Evolutionary conservation across 1,140 invertebrate species (phyloP).

Genomic region (Dufourea novaeangliae): DNA sequence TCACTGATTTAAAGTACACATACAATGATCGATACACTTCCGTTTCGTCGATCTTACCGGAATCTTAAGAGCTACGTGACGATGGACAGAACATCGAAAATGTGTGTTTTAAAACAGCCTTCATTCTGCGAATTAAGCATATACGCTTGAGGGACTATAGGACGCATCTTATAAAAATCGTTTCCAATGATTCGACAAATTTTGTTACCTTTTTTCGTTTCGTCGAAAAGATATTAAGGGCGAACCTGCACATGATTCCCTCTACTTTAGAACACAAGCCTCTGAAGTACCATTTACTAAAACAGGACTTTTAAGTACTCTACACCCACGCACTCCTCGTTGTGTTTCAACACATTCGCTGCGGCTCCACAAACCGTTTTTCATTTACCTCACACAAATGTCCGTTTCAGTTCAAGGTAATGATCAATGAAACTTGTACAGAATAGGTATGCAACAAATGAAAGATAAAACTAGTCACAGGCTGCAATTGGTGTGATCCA

Average conservation of each 20-base stretch:
- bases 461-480: too few species aligned
- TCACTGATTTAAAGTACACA: slow-evolving; percentile 54
- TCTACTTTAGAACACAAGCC: neutral
- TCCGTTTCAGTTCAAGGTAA: too few species aligned
- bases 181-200: neutral
- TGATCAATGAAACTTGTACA: too few species aligned
- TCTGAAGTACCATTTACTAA: neutral
- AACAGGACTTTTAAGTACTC: slow-evolving; percentile 3
- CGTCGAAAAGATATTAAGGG: neutral
- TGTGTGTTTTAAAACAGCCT: slow-evolving; percentile 11
- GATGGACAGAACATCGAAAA: slow-evolving; percentile 35
- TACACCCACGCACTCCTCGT: neutral
- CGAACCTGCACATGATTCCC: too few species aligned
- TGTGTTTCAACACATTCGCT: too few species aligned
- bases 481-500: too few species aligned
- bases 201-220: neutral
- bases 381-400: too few species aligned
- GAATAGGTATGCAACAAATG: too few species aligned
- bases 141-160: neutral
- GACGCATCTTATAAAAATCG: neutral
- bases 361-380: too few species aligned
- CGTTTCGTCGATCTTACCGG: neutral
- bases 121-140: neutral
- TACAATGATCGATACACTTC: slow-evolving; percentile 51
- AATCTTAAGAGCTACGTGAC: slow-evolving; percentile 24